Evolutionary conservation across 2,113 vertebrate species (phyloP), one percentile per base, ranked within the genome.

Genomic region (Gasterosteus nipponicus): DNA sequence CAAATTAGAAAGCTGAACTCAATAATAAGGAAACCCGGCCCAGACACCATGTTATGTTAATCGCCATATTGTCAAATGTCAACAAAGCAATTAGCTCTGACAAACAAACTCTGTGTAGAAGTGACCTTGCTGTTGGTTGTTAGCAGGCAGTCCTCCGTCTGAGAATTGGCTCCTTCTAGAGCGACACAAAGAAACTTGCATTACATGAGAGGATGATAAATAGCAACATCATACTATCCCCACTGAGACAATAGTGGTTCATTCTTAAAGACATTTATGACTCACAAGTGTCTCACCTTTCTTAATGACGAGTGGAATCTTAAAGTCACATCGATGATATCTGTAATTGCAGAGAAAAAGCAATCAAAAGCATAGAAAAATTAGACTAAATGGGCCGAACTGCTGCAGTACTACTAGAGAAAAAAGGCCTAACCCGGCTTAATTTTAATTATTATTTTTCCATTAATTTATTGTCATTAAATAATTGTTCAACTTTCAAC

Each of bases 261-360:
- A 46, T 26, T 39, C 10, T 33, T 33, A 33, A 15, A 18, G 10
- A 46, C 9, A 57, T 38, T n/a, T 26, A 11, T 26, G 49, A 47
- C 18, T 44, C 41, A 57, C 44, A 31, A 19, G 15, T 19, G 16
- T 82, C 96, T 94, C 72, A 98, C 98, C 97, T 95, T 95, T 95
- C 89, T 98, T 99, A 83, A 98, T 94, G 75, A 95, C 82, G 4
- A 99, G 94, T 3, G 98, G 97, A 91, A 99, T 99, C 93, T 96
- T 98, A 93, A 99, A 99, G 93, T 99, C 98, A 94, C 98, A 99
- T 68, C 98, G 96, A 94, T 99, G 98, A 80, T 99, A 99, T 93
- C 98, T 99, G 87, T n/a, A 90, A 89, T 78, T 54, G 92, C 78
- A 90, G 61, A 62, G 10, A 64, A 67, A 58, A 29, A 47, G 38